Conservation (phyloP, 2,797 vertebrate species). For the Peromyscus attwateri region DNA sequence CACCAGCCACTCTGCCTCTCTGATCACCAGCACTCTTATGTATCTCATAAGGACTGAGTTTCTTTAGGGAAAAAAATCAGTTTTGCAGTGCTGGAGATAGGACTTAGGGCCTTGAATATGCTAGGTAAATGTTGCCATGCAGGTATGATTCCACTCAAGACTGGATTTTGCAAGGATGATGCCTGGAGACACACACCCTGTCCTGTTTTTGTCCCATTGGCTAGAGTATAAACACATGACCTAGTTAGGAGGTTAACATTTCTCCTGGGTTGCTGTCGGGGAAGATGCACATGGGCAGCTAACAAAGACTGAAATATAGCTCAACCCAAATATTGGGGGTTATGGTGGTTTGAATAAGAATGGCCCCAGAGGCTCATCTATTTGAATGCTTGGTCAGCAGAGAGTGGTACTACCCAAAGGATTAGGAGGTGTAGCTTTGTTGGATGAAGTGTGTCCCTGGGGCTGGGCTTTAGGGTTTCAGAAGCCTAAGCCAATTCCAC, state of each 20-base stretch:
- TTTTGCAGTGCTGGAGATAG: neutral
- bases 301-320: constrained; percentile 44
- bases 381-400: neutral
- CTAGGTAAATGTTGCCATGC: neutral
- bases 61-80: neutral
- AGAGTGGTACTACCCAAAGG: neutral
- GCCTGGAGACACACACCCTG: neutral
- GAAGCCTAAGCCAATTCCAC: neutral
- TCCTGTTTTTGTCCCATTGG: neutral
- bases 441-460: neutral
- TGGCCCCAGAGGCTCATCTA: neutral
- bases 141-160: neutral
- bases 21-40: neutral
- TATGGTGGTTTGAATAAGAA: neutral
- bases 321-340: constrained; percentile 36
- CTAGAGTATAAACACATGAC: constrained; percentile 19
- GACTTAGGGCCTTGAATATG: neutral
- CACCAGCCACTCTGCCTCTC: neutral
- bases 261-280: neutral
- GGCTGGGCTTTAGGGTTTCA: neutral
- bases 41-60: neutral
- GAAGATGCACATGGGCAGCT: neutral
- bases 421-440: neutral
- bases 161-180: constrained; percentile 23
- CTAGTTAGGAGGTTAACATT: constrained; percentile 2